phyloP scores from a whole-genome alignment of 2,113 vertebrate genomes.

The Mesocricetus auratus region DNA sequence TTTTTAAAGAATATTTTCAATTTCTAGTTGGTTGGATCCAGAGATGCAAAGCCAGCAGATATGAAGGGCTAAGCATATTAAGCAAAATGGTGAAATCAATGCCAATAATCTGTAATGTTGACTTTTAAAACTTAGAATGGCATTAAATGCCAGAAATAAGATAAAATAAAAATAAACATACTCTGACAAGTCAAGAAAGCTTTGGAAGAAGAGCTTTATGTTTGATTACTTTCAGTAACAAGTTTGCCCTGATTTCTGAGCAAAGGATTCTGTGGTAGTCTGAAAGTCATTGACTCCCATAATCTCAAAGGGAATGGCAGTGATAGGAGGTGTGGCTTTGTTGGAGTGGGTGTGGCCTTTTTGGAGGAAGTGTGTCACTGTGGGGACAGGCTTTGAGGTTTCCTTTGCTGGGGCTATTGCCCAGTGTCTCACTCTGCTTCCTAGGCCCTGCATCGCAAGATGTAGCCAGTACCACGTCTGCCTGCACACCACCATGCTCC shows the following conservation, averaged over 20 bases:
- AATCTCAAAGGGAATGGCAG: not conserved
- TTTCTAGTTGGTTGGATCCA: not conserved
- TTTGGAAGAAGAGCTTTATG: not conserved
- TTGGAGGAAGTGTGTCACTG: not conserved
- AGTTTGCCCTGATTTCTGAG: not conserved
- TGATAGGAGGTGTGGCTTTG: not conserved
- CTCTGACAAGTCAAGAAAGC: not conserved
- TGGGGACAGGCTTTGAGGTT: not conserved
- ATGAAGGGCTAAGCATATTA: not conserved
- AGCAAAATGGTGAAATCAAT: not conserved
- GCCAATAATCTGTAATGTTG: not conserved
- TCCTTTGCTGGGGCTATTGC: not conserved
- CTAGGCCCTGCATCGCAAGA: not conserved
- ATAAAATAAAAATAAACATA: not conserved
- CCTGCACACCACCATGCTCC: not conserved
- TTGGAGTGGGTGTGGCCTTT: not conserved
- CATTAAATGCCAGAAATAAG: not conserved
- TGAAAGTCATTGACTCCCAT: not conserved
- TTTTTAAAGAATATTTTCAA: not conserved
- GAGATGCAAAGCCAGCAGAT: not conserved
- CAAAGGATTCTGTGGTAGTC: not conserved
- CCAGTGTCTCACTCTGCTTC: not conserved
- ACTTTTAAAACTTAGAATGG: slow-evolving; percentile 28
- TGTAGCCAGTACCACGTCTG: not conserved
- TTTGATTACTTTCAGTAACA: not conserved